Conservation (phyloP, 2,888 invertebrate genomes). For the Cactoblastis cactorum region DNA sequence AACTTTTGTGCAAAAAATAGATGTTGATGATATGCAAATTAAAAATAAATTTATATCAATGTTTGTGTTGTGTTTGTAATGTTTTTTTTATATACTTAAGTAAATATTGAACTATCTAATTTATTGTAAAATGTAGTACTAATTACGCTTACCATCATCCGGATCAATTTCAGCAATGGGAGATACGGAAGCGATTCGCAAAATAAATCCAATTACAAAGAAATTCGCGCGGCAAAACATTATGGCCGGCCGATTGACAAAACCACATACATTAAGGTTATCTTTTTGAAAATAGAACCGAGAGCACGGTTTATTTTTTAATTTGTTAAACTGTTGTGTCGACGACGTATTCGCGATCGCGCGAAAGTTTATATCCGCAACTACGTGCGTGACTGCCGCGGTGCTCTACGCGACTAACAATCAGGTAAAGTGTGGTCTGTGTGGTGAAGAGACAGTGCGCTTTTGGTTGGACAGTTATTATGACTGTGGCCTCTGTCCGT, state of each 20-base stretch:
- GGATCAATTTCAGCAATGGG: slow-evolving; percentile 60
- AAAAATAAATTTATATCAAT: no score
- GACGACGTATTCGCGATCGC: slow-evolving; percentile 26
- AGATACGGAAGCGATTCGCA: slow-evolving; percentile 56
- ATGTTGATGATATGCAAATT: no score
- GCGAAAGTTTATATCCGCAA: slow-evolving; percentile 19
- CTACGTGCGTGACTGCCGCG: slow-evolving; percentile 39
- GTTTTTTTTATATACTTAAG: no score
- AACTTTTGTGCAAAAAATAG: no score
- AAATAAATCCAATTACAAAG: slow-evolving; percentile 56
- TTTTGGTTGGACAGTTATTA: slow-evolving; percentile 40
- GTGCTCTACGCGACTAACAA: slow-evolving; percentile 38
- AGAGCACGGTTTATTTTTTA: slow-evolving; percentile 4
- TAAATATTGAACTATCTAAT: no score
- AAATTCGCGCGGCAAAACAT: slow-evolving; percentile 50
- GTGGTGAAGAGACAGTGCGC: slow-evolving; percentile 23
- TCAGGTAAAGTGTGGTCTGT: neutral
- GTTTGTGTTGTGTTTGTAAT: no score
- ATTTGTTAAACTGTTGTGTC: neutral
- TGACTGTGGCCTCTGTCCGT: slow-evolving; percentile 25
- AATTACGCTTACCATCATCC: slow-evolving; percentile 57
- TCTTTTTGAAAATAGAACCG: slow-evolving; percentile 1
- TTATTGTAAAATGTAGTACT: neutral
- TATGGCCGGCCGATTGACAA: slow-evolving; percentile 19
- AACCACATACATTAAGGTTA: slow-evolving; percentile 24